phyloP scores from a whole-genome alignment of 2,888 invertebrate species.

The Nymphalis polychloros region DNA sequence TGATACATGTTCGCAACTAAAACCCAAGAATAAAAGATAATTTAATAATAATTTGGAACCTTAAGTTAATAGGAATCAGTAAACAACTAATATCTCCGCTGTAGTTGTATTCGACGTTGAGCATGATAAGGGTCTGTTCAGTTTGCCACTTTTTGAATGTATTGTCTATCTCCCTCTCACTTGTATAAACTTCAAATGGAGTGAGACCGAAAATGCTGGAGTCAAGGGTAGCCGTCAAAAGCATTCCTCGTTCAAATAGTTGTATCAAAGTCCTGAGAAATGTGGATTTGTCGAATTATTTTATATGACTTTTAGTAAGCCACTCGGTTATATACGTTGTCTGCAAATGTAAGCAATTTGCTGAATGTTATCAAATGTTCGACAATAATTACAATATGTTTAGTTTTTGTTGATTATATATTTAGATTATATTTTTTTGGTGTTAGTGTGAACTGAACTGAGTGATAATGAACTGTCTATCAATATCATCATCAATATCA shows the following conservation, averaged over 20 bases:
- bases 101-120: slow-evolving; percentile 39
- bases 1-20: too few species aligned
- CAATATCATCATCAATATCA: too few species aligned
- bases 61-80: slow-evolving; percentile 10
- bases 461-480: too few species aligned
- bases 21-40: not conserved
- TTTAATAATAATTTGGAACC: not conserved
- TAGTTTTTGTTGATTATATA: too few species aligned
- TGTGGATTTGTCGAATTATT: slow-evolving; percentile 9
- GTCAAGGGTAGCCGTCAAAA: slow-evolving; percentile 49
- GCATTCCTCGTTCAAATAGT: slow-evolving; percentile 61
- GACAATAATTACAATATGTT: too few species aligned
- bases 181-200: slow-evolving; percentile 34
- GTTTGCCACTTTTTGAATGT: slow-evolving; percentile 45
- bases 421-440: too few species aligned
- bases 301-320: not conserved
- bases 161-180: slow-evolving; percentile 43
- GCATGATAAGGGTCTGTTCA: slow-evolving; percentile 64
- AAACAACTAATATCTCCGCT: slow-evolving; percentile 30
- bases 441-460: too few species aligned
- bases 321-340: not conserved
- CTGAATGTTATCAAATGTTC: too few species aligned
- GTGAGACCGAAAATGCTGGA: slow-evolving; percentile 33
- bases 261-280: slow-evolving; percentile 30
- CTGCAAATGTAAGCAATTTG: too few species aligned